Conservation (phyloP, 2,888 invertebrate species). For the Caenorhabditis japonica region DNA sequence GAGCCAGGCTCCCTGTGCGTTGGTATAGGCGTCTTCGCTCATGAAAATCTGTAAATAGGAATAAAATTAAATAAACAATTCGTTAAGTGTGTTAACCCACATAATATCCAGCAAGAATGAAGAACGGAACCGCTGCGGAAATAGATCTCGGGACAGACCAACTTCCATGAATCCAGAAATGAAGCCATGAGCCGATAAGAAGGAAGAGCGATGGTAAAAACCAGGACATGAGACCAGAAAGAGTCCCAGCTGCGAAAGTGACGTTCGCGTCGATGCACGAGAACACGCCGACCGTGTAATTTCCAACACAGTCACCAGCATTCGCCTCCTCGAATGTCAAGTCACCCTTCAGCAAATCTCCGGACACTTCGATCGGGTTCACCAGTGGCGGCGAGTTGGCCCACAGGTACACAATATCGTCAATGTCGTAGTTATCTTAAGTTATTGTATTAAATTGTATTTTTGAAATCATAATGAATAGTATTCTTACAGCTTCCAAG, state of each 20-base stretch:
- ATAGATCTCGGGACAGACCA: slow-evolving; percentile 75
- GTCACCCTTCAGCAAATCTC: slow-evolving; percentile 64
- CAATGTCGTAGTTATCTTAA: slow-evolving; percentile 68
- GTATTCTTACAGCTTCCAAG: slow-evolving; percentile 60
- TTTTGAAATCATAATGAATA: background rate
- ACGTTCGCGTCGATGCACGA: slow-evolving; percentile 73
- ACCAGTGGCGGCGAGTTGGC: slow-evolving; percentile 75
- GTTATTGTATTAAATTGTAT: background rate
- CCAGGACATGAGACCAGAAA: slow-evolving; percentile 59
- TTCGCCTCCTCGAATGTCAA: slow-evolving; percentile 62
- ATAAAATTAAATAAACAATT: no score
- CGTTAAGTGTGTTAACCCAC: no score
- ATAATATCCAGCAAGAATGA: slow-evolving; percentile 80
- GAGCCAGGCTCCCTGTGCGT: slow-evolving; percentile 64
- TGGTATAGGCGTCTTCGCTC: slow-evolving; percentile 39
- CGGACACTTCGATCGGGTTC: slow-evolving; percentile 73
- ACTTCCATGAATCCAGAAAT: slow-evolving; percentile 75
- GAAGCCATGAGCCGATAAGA: slow-evolving; percentile 74
- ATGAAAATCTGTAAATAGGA: slow-evolving; percentile 55
- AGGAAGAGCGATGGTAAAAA: slow-evolving; percentile 67
- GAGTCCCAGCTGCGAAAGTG: slow-evolving; percentile 63
- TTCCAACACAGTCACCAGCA: slow-evolving; percentile 75
- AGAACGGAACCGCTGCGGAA: slow-evolving; percentile 73
- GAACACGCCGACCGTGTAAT: slow-evolving; percentile 72
- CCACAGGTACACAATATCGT: slow-evolving; percentile 76